Evolutionary conservation across 2,888 invertebrate species (phyloP).

Genomic region (Drosophila bunnanda): DNA sequence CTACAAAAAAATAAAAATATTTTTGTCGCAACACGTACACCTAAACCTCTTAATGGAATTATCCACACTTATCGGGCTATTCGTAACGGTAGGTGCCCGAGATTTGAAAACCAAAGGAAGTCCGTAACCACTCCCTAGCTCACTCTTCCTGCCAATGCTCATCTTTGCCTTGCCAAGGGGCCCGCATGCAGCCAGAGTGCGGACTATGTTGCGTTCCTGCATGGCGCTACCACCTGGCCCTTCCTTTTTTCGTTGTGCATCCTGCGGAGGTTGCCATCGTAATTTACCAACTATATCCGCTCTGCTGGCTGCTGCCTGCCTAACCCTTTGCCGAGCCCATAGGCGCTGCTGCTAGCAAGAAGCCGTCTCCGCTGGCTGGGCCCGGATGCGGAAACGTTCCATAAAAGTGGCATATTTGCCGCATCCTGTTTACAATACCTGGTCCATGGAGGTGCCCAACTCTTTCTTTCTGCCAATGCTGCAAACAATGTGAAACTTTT

Average conservation of each 20-base stretch:
- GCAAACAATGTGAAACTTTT: conserved; percentile 43
- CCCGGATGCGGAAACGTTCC: conserved; percentile 70
- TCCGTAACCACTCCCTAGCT: neutral
- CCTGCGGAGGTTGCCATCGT: conserved; percentile 68
- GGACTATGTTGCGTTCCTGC: conserved; percentile 59
- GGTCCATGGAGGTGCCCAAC: conserved; percentile 48
- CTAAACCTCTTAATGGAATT: conserved; percentile 1
- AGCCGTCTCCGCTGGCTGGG: conserved; percentile 34
- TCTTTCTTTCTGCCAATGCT: conserved; percentile 9
- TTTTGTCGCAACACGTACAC: neutral
- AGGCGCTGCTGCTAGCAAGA: neutral
- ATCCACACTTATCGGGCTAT: conserved; percentile 6
- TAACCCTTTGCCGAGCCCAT: neutral
- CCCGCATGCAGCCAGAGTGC: conserved; percentile 50
- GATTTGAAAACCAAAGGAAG: conserved; percentile 22
- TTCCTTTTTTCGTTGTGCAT: neutral
- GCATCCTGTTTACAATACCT: conserved; percentile 80
- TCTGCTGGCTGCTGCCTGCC: conserved; percentile 57
- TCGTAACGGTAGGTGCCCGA: conserved; percentile 13
- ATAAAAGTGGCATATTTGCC: conserved; percentile 80
- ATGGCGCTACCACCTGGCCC: conserved; percentile 10
- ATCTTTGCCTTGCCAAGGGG: conserved; percentile 11
- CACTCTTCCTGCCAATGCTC: conserved; percentile 1
- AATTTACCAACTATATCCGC: conserved; percentile 80
- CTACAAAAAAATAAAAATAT: neutral